Base-by-base conservation (phyloP, 2,797 vertebrate species). In the Alcedo quadribrachys region DNA sequence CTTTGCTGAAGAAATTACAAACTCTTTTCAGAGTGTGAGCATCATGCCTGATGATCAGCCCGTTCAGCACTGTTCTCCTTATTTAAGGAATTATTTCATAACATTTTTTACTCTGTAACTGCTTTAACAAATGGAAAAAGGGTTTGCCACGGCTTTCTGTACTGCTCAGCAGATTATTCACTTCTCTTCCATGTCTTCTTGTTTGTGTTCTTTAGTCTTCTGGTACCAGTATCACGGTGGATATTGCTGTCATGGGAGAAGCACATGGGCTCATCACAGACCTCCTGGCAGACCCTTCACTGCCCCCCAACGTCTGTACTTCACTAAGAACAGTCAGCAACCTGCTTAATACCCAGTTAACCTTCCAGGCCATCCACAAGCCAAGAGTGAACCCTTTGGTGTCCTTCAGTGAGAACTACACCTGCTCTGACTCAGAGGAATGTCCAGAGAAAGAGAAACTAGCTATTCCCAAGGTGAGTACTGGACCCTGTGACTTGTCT, bases 201-300 rank as follows among this genome's bases (percentile, higher is more conserved):
- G 74, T 50, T 50, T 84, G 55, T 93, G 58, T 21, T 84, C 51
- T 85, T 60, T 68, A 99, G 99, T 98, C 97, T 17, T 98, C 98
- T 61, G 98, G 99, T 85, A 99, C 98, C 95, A 98, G 98, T 88
- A 98, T 98, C 58, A 98, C 96, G 2, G 99, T 99, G 97, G 99
- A 99, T 85, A 99, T 99, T 0, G 98, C 99, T 2, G 98, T 99
- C 96, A 99, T 99, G 99, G 99, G 99, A 11, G 99, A 99, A 93
- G 99, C 99, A 14, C 99, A 99, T 0, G 99, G 99, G 53, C 97
- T 99, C 95, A 99, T 99, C 87, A 99, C 99, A 2, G 99, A 99
- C 94, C 98, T 99, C 60, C 97, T 99, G 91, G 99, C 99, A 0
- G 99, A 99, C 92, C 98, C 99, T 12, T 99, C 98, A 0, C 97